Base-by-base conservation (phyloP, 2,113 vertebrate species). In the Macrotus californicus region DNA sequence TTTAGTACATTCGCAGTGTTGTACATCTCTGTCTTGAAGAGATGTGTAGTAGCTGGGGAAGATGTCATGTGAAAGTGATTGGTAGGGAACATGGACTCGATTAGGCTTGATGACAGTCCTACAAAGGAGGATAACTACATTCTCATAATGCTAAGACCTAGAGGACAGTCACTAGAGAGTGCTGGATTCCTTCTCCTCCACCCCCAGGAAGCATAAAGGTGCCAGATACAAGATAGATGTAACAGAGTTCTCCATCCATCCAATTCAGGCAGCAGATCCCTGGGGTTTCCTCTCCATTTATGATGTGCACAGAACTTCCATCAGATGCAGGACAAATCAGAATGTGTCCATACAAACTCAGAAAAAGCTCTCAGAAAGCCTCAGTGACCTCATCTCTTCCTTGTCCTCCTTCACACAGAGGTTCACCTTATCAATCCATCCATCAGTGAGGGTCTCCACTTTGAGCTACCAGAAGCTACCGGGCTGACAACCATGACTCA, bases 391-490 rank as follows among this genome's bases (percentile, higher is more conserved):
- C 64, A 24, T 69, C 69, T 89, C 39, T 31, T 26, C n/a, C 46
- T 87, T 4, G 8, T 11, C 46, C 77, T 24, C 54, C 36, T 64
- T 92, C 90, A 54, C 52, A 75, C 1, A 1, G 48, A 31, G 10
- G 24, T 85, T 85, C 73, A 29, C n/a, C 66, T 50, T 26, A 46
- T 75, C 72, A 46, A 75, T 46, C 72, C 29, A 73, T 43, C 11
- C 0, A 48, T 43, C 3, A 9, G 19, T 2, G 39, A 85, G 22
- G 61, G n/a, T 34, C 13, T 22, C 0, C 0, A 14, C 34, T n/a
- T 21, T 11, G 15, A 82, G 29, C 34, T 66, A 6, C n/a, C 29
- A 56, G 48, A 86, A 87, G 26, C 76, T 43, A 50, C 22, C 1
- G 2, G 6, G 46, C 50, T 95, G 31, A 56, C 29, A 19, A 39